Evolutionary conservation across 2,888 invertebrate genomes (phyloP), one percentile per base, ranked within the genome.

Genomic region (Ochropacha duplaris): DNA sequence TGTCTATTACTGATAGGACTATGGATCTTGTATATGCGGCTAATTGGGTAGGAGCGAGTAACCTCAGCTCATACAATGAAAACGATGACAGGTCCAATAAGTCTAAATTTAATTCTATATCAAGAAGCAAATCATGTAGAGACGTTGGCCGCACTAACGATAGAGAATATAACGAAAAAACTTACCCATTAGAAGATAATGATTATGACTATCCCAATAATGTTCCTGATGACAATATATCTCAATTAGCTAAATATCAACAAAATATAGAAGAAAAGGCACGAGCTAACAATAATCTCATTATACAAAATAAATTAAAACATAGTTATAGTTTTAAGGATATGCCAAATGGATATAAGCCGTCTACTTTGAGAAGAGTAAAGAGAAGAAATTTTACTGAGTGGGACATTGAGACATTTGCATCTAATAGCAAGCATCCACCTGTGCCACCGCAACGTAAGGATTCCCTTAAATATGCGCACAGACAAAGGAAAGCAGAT

Each of bases 11-110:
- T 70, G 95, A 95, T 69, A 94, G 94, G 74, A 94, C 95, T 63
- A 95, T 96, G 96, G 96, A 95, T 72, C 94, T 96, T 54, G 94
- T 96, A 52, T 97, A 97, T 84, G 97, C 97, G 74, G 97, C 97
- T 34, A 97, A 96, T 81, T 97, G 97, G 97, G 94, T 96, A 63
- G 96, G 96, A 76, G 94, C 96, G n/a, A 89, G 92, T 62, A 94
- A 93, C 78, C 86, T 94, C 54, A 91, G 91, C 57, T 86, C 82
- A 49, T 90, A 85, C 63, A 86, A 83, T 67, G 87, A 81, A 78
- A 88, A 80, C 74, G 90, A 78, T 55, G 78, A 79, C 59, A 77
- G 81, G 50, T 77, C 83, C 28, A 84, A 81, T 52, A 86, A 82
- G 62, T 72, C 71, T 22, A 90, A 88, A 80, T 87, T 88, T 52